Base-by-base conservation (phyloP, 2,888 invertebrate genomes). In the Cabera pusaria region DNA sequence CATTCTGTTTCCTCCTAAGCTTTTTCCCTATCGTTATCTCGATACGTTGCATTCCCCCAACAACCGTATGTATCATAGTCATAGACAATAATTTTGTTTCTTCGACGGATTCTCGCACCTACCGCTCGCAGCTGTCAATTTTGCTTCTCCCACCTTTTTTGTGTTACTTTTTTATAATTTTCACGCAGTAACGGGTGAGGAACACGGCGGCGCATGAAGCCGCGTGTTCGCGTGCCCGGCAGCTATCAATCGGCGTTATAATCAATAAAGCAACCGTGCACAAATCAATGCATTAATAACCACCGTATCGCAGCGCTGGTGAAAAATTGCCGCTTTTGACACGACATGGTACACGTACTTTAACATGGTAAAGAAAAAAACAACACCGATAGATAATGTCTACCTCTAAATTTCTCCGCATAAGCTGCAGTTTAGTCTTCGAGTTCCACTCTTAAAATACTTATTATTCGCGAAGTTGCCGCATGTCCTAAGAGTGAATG, bases 221-320 rank as follows among this genome's bases (percentile, higher is more conserved):
- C 53, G 55, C 14, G 42, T 55, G 40, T 19, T 86, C 57, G 86
- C 86, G 85, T 86, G 86, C 53, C 45, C 8, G 34, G 45, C 46
- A 19, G 67, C 70, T 68, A 86, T 86, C 82, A 76, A 85, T 85
- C 79, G 79, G 58, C 47, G 46, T 59, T 59, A 71, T 70, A 83
- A 86, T 86, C 86, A 85, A 87, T 86, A 82, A 68, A 73, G 62
- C 74, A 61, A 55, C 68, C 73, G 65, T 67, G 76, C 76, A 64
- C 66, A 82, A 85, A 87, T 86, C 86, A 85, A 86, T 85, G 84
- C 72, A 65, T 67, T 74, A 69, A 77, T 74, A 77, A 70, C 70
- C 39, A 56, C 53, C 44, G 59, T 62, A 68, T 54, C 56, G 57
- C 46, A 46, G 53, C 50, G 56, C 51, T 59, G 45, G 57, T 64